A percentile compares a stretch with the other conserved stretches of the same genome.
These are phyloP conservation scores for Plecotus auritus DNA, from an alignment of 2,113 vertebrate genomes.

Conservation along the genomic window DNA sequence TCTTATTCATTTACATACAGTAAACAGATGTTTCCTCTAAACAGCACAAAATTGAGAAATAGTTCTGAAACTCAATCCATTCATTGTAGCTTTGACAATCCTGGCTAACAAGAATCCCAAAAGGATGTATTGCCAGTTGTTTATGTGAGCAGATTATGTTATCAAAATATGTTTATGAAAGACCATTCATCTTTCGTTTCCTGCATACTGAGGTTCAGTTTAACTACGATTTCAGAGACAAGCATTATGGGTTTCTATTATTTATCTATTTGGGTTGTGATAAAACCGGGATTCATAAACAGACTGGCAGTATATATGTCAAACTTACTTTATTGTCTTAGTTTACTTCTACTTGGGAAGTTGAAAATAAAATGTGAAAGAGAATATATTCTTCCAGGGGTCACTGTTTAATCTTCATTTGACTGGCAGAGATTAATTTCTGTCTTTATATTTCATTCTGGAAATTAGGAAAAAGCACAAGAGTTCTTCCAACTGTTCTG, in stretches of 20 bases:
- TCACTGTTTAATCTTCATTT: conserved; percentile 68
- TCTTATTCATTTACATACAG: conserved; percentile 82
- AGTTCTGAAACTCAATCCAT: conserved; percentile 77
- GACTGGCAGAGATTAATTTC: conserved; percentile 41
- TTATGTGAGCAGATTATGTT: conserved; percentile 74
- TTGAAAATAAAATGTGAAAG: conserved; percentile 56
- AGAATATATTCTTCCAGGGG: conserved; percentile 60
- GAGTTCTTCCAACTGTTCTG: conserved; percentile 46
- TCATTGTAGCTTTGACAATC: conserved; percentile 72
- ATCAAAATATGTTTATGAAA: conserved; percentile 72
- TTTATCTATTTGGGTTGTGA: conserved; percentile 69
- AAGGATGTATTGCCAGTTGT: conserved; percentile 75
- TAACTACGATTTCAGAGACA: conserved; percentile 67
- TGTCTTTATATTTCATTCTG: neutral
- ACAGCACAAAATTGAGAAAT: conserved; percentile 76
- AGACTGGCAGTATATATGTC: conserved; percentile 46
- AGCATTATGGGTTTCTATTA: conserved; percentile 54
- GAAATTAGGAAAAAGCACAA: conserved; percentile 13
- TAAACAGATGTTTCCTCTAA: conserved; percentile 81
- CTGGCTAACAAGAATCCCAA: conserved; percentile 74
- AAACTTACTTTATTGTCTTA: conserved; percentile 64
- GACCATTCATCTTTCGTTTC: conserved; percentile 71
- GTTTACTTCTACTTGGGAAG: conserved; percentile 62
- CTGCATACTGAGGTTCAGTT: conserved; percentile 46
- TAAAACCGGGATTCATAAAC: conserved; percentile 63